Base-by-base conservation (phyloP, 2,113 vertebrate species). In the Vidua macroura region DNA sequence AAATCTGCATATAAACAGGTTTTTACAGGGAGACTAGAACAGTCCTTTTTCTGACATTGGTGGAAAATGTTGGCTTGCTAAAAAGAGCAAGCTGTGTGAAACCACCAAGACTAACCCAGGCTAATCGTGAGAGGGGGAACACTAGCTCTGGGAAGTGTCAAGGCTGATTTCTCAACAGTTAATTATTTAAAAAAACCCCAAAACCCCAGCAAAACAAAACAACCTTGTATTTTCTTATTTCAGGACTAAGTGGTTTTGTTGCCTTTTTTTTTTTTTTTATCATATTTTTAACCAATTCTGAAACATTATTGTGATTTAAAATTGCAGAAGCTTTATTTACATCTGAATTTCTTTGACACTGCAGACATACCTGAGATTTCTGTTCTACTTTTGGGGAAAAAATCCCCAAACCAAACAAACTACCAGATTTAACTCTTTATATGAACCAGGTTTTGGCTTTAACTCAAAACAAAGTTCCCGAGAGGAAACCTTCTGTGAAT, bases 141-240 rank as follows among this genome's bases (percentile, higher is more conserved):
- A 76, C 33, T 56, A 63, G 37, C 70, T 64, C 58, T 73, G 70
- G 27, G 46, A 79, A 89, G 8, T 51, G 37, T 82, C 62, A 82
- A 73, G n/a, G 41, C 23, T 76, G 41, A 62, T 83, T 85, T 85
- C 30, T 91, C 48, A 83, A 27, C 5, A 11, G 63, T 69, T 87
- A 83, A 55, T 58, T 82, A 63, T 30, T 62, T 12, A 5, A 56
- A 72, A 56, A 31, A 52, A 0, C 0, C 3, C 12, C 22, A 9
- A 76, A 68, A 13, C 3, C 9, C 6, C 10, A 41, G 11, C 3
- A 35, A 64, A 78, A 13, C 8, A 20, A 59, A 82, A 19, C 4
- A 33, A 56, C 3, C 2, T 6, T 70, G 88, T 75, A 1, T 86
- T 69, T 67, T 63, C 27, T 87, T 73, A 43, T 13, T 84, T 10